Conservation (phyloP, 2,888 invertebrate genomes). For the Erebia epiphron region DNA sequence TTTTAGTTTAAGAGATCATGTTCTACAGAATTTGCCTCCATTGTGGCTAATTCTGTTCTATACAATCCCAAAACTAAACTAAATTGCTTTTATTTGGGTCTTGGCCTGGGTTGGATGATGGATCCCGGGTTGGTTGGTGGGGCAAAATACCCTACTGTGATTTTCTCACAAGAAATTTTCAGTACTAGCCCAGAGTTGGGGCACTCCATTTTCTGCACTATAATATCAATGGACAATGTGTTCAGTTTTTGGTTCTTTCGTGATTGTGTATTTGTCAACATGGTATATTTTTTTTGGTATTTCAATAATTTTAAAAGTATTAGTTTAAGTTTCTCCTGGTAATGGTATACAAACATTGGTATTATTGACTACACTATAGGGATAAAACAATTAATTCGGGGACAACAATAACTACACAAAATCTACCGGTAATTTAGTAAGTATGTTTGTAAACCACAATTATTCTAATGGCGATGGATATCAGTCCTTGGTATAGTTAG, state of each 20-base stretch:
- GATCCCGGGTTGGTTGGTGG: too few species aligned
- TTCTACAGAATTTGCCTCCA: too few species aligned
- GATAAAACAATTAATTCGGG: not conserved
- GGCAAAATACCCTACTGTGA: too few species aligned
- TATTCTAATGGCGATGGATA: not conserved
- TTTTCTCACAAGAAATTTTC: too few species aligned
- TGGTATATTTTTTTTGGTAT: not conserved
- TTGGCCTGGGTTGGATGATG: too few species aligned
- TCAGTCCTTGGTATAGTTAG: too few species aligned
- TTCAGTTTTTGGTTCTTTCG: not conserved
- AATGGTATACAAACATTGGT: constrained; percentile 8
- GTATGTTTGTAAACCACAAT: not conserved
- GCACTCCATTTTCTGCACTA: too few species aligned
- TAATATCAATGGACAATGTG: not conserved
- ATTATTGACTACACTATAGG: not conserved
- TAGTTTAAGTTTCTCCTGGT: constrained; percentile 2
- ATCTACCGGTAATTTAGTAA: not conserved
- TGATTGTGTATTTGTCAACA: not conserved
- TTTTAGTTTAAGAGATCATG: too few species aligned
- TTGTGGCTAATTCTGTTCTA: too few species aligned
- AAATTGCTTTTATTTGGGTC: too few species aligned
- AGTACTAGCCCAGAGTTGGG: too few species aligned
- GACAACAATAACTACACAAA: not conserved
- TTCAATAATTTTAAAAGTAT: not conserved
- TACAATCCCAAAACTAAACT: too few species aligned